Conservation (phyloP, 1,140 invertebrate species). For the Sipha flava region DNA sequence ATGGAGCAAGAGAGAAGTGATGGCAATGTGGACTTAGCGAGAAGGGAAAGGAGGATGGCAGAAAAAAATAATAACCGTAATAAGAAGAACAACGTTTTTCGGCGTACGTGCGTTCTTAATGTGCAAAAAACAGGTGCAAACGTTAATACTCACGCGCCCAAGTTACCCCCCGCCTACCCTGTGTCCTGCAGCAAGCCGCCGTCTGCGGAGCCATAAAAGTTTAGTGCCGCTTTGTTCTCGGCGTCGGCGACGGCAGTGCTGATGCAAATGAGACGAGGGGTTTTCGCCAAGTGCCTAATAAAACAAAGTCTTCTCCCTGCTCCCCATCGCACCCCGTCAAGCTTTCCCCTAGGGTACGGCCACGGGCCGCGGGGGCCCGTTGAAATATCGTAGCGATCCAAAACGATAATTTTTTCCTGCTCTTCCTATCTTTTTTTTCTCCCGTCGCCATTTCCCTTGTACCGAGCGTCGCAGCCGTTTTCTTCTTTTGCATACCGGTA, state of each 20-base stretch:
- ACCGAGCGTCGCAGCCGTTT: not conserved
- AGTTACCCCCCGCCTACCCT: not conserved
- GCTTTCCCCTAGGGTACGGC: too few species aligned
- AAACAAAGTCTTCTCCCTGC: not conserved
- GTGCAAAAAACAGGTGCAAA: slow-evolving; percentile 30
- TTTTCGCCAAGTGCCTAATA: slow-evolving; percentile 28
- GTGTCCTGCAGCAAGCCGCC: not conserved
- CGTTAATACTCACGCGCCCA: slow-evolving; percentile 1
- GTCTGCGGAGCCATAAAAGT: slow-evolving; percentile 19
- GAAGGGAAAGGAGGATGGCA: not conserved
- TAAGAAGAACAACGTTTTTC: slow-evolving; percentile 21
- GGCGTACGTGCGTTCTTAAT: slow-evolving; percentile 17
- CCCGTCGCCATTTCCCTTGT: not conserved
- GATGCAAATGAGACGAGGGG: slow-evolving; percentile 29
- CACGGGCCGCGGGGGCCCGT: not conserved
- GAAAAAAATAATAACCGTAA: slow-evolving; percentile 25
- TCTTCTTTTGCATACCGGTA: not conserved
- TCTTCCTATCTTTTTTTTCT: not conserved
- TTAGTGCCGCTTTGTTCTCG: slow-evolving; percentile 20
- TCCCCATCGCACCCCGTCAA: too few species aligned
- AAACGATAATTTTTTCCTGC: slow-evolving; percentile 15
- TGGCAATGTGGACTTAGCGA: too few species aligned
- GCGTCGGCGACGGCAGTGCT: not conserved
- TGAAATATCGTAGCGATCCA: slow-evolving; percentile 20
- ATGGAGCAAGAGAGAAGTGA: too few species aligned